Evolutionary conservation across 2,888 invertebrate species (phyloP).

Genomic region (Heliconius ethilla): DNA sequence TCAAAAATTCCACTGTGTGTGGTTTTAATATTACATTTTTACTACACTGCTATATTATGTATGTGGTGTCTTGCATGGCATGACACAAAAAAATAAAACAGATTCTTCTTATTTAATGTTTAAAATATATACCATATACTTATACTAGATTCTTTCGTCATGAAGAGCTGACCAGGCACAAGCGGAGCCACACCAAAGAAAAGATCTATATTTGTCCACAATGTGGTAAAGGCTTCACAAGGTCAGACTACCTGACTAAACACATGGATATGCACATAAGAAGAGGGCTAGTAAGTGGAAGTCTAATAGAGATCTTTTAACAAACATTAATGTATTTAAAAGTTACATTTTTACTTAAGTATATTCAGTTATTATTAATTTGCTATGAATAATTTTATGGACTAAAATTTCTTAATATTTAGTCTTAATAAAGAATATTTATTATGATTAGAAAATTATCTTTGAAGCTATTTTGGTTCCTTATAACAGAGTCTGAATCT

Average conservation of each 20-base stretch:
- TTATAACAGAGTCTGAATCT: too few species aligned
- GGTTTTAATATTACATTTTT: too few species aligned
- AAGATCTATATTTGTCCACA: slow-evolving; percentile 17
- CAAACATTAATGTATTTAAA: background rate
- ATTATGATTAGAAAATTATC: too few species aligned
- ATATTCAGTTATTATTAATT: background rate
- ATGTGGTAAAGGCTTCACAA: slow-evolving; percentile 22
- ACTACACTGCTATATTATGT: too few species aligned
- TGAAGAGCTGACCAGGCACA: slow-evolving; percentile 23
- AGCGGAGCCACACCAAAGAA: slow-evolving; percentile 17
- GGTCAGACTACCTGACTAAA: slow-evolving; percentile 14
- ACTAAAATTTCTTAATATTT: too few species aligned
- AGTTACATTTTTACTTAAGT: background rate
- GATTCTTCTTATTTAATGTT: background rate
- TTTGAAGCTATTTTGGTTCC: too few species aligned
- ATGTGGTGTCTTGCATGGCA: too few species aligned
- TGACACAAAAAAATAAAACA: background rate
- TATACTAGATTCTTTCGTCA: slow-evolving; percentile 21
- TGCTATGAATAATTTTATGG: too few species aligned
- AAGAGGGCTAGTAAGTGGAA: slow-evolving; percentile 15
- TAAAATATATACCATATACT: background rate
- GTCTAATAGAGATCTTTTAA: background rate
- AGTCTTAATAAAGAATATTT: too few species aligned
- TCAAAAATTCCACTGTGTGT: background rate
- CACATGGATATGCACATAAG: slow-evolving; percentile 30